phyloP scores from a whole-genome alignment of 1,140 invertebrate species.

The Holotrichia oblita region DNA sequence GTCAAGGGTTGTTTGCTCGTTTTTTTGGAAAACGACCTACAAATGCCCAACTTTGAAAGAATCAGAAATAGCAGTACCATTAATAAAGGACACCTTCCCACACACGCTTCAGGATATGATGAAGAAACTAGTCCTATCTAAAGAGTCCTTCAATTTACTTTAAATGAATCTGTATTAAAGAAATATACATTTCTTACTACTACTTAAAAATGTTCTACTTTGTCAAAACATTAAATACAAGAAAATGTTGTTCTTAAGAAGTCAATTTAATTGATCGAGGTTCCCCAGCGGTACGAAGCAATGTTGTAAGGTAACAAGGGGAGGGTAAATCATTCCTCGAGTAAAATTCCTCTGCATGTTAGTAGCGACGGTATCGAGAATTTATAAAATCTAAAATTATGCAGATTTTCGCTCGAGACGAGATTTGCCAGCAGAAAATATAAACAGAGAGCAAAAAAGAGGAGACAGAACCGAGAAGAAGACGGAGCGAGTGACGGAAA shows the following conservation, averaged over 20 bases:
- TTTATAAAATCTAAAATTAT: constrained; percentile 58
- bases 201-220: too few relatives aligned
- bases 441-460: constrained; percentile 52
- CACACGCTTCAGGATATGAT: too few relatives aligned
- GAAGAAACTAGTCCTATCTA: too few relatives aligned
- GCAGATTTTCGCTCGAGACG: constrained; percentile 55
- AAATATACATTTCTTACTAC: too few relatives aligned
- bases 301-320: constrained; percentile 6
- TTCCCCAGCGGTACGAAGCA: background rate
- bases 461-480: constrained; percentile 27
- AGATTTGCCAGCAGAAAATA: constrained; percentile 60
- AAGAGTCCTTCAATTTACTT: too few relatives aligned
- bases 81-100: too few relatives aligned
- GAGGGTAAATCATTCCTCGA: constrained; percentile 1
- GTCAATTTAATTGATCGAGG: constrained; percentile 14
- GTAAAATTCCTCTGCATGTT: background rate
- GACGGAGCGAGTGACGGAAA: constrained; percentile 52
- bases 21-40: too few relatives aligned
- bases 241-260: background rate
- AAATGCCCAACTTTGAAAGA: too few relatives aligned
- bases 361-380: constrained; percentile 39
- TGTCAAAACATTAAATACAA: too few relatives aligned
- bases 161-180: too few relatives aligned
- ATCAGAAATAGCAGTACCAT: too few relatives aligned
- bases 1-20: too few relatives aligned